Evolutionary conservation across 2,797 vertebrate genomes (phyloP), one percentile per base, ranked within the genome.

Genomic region (Lepilemur ruficaudatus): DNA sequence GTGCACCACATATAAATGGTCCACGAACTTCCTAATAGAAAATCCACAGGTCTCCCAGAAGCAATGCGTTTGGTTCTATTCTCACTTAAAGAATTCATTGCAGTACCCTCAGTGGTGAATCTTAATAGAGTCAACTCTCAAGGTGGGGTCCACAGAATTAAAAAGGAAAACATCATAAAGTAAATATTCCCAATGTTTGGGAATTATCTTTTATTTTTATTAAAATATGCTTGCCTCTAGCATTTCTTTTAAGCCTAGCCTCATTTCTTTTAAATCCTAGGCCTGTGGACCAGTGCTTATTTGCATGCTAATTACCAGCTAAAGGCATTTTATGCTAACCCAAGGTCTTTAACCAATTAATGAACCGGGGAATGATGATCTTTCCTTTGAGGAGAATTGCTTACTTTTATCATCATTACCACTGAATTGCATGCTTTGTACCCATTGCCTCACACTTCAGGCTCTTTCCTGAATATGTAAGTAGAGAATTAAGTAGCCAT

Each of bases 341-440:
- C 55, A 88, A 95, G n/a, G 32, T 93, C 88, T 96, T 97, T 95
- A 96, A 91, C 89, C 92, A 97, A 94, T 97, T 96, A 96, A 92
- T 96, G 96, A 92, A 82, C 92, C 79, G 35, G 25, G 61, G 73
- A 95, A 88, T 91, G 90, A 83, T 79, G 95, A 70, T 92, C 70
- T 73, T 65, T 97, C 67, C 90, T 96, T 90, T 43, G 57, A 96
- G 93, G 92, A 70, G 92, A 97, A 95, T 72, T 46, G 81, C 90
- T 97, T 46, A 38, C 88, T 95, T 95, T 76, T 82, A 76, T 94
- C 63, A 75, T 73, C 48, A 87, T 95, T 95, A 95, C 85, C 52
- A 88, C 7, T 32, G 73, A 93, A 83, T 50, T 14, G 23, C 28
- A 28, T 22, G 48, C 81, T 46, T 35, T 52, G 59, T 83, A 92